Base-by-base conservation (phyloP, 1,140 invertebrate genomes). In the Euglossa dilemma region DNA sequence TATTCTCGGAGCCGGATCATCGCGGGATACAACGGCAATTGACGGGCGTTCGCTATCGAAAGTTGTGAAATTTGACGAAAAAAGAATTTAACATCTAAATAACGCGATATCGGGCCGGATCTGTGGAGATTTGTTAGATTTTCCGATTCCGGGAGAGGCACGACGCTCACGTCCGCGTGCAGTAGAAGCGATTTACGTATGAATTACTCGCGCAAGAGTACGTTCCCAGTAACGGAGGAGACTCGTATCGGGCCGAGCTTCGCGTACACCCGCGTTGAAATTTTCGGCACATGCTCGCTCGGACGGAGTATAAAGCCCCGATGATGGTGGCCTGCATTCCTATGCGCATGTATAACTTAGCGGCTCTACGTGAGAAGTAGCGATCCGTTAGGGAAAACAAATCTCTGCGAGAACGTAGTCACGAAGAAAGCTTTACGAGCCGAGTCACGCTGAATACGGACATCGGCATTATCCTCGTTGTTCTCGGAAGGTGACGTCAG, bases 271-370 rank as follows among this genome's bases (percentile, higher is more conserved):
- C 50, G 20, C 28, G 50, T 59, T 52, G 56, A 83, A 54, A 78
- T 78, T 83, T 78, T 83, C 74, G 74, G 47, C 20, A 71, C 81
- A 77, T 67, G 74, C 78, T 63, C 74, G 64, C 64, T 23, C 28
- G 23, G 36, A 36, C 73, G 7, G 71, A 64, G 36, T 63, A 78
- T 71, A 71, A 83, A 78, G 36, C 81, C 23, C 18, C 75, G n/a
- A 70, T 70, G 57, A 63, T 36, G 57, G 11, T 45, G 54, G n/a
- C 75, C 11, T 63, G 66, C 66, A 71, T 83, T 78, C 50, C 56
- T 52, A 63, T 70, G 66, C n/a, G 75, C 75, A 64, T 71, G n/a
- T 20, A 78, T 83, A 83, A 83, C 66, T 45, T 71, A 78, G 4
- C 64, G 75, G 50, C 47, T 63, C n/a, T 83, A 78, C 81, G 81